phyloP scores from a whole-genome alignment of 2,888 invertebrate genomes.

The Catocala sponsa region DNA sequence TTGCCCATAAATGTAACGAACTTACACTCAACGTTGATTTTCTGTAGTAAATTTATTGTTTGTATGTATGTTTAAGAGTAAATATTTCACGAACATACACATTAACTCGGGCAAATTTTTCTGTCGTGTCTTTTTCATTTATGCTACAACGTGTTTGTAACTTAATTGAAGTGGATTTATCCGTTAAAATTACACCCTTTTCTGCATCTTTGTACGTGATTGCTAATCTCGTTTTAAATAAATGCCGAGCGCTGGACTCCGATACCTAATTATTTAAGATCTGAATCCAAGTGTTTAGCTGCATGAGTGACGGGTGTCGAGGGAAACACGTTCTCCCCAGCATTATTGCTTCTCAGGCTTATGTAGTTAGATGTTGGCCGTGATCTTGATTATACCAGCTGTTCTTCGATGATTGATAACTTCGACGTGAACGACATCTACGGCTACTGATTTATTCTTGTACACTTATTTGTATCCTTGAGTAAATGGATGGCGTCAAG shows the following conservation, averaged over 20 bases:
- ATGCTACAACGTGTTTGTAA: too few species aligned
- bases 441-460: conserved; percentile 25
- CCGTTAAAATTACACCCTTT: not conserved
- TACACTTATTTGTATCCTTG: conserved; percentile 22
- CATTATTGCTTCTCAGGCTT: conserved; percentile 33
- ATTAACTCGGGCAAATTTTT: too few species aligned
- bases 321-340: conserved; percentile 44
- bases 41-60: too few species aligned
- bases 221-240: too few species aligned
- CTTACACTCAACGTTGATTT: too few species aligned
- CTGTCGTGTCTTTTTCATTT: too few species aligned
- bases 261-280: not conserved
- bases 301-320: conserved; percentile 44
- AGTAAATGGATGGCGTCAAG: conserved; percentile 1
- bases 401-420: conserved; percentile 42
- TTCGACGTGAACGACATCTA: conserved; percentile 35
- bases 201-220: not conserved
- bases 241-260: not conserved
- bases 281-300: conserved; percentile 31
- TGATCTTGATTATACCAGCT: conserved; percentile 40
- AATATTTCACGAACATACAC: not conserved
- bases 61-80: too few species aligned
- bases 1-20: too few species aligned
- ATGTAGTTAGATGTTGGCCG: conserved; percentile 11
- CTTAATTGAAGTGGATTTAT: not conserved